Conservation (phyloP, 2,888 invertebrate genomes). For the Acronicta psi region DNA sequence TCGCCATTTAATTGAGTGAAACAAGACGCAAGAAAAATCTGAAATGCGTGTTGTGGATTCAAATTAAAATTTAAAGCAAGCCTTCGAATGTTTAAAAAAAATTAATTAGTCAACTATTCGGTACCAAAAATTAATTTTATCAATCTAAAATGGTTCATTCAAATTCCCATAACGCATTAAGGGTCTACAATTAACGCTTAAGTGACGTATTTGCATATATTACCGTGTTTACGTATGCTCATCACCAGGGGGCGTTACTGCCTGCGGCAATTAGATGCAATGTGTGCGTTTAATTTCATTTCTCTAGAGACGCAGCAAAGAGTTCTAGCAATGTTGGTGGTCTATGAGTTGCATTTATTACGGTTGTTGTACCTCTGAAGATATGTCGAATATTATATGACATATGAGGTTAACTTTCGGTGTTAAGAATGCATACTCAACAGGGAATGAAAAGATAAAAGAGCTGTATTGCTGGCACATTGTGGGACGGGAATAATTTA, state of each 20-base stretch:
- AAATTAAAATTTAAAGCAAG: too few species aligned
- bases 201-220: slow-evolving; percentile 65
- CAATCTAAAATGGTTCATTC: slow-evolving; percentile 20
- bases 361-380: not conserved
- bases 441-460: too few species aligned
- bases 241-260: slow-evolving; percentile 58
- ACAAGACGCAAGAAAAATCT: too few species aligned
- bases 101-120: not conserved
- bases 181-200: slow-evolving; percentile 46
- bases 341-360: slow-evolving; percentile 41
- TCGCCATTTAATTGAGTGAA: too few species aligned
- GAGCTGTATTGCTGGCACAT: too few species aligned
- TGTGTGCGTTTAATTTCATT: slow-evolving; percentile 55
- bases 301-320: slow-evolving; percentile 25
- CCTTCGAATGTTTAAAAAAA: too few species aligned
- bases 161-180: slow-evolving; percentile 27
- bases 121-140: not conserved
- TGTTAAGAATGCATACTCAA: too few species aligned
- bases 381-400: not conserved
- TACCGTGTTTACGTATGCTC: slow-evolving; percentile 49
- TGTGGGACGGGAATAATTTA: too few species aligned
- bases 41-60: too few species aligned
- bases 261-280: slow-evolving; percentile 66
- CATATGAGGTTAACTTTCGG: too few species aligned
- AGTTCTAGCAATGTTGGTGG: slow-evolving; percentile 61